Base-by-base conservation (phyloP, 2,888 invertebrate species). In the Galerucella nymphaeae region DNA sequence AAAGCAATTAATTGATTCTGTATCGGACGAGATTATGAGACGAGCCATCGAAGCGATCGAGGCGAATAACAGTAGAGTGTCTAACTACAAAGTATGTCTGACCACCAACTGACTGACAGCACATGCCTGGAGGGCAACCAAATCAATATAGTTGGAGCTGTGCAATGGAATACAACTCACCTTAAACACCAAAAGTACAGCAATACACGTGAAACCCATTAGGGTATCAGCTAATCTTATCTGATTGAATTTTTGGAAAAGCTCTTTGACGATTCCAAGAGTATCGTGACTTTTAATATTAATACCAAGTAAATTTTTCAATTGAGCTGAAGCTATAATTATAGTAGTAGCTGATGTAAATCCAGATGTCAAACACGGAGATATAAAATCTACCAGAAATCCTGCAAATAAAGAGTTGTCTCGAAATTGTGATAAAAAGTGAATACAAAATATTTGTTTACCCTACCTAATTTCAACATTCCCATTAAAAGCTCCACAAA, bases 311-410 rank as follows among this genome's bases (percentile, higher is more conserved):
- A 95, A 87, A 66, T 91, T 92, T 86, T 93, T 94, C 14, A 94
- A 78, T 86, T 96, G 96, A 8, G 93, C 90, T 48, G 89, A 88
- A 55, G 92, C 90, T 79, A 96, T 94, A 80, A 94, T 93, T 13
- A 94, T 85, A 0, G 96, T 93, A 20, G 94, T 94, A 11, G 94
- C 95, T 1, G 95, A 93, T 57, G 95, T 95, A 85, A 96, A 96
- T 1, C 94, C 95, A 77, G 93, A 93, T 18, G 93, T 93, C 66
- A 96, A 94, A 11, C 95, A 92, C 38, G 92, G 89, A 0, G 96
- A 94, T 79, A 96, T 96, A 83, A 96, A 92, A 80, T 94, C 94
- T 70, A 96, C 93, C 78, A 96, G 87, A 85, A 95, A 95, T 67
- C 95, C 96, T 95, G 85, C n/a, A 53, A 53, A 53, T 10, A 6